Conservation (phyloP, 2,888 invertebrate species). For the Leucozona laternaria region DNA sequence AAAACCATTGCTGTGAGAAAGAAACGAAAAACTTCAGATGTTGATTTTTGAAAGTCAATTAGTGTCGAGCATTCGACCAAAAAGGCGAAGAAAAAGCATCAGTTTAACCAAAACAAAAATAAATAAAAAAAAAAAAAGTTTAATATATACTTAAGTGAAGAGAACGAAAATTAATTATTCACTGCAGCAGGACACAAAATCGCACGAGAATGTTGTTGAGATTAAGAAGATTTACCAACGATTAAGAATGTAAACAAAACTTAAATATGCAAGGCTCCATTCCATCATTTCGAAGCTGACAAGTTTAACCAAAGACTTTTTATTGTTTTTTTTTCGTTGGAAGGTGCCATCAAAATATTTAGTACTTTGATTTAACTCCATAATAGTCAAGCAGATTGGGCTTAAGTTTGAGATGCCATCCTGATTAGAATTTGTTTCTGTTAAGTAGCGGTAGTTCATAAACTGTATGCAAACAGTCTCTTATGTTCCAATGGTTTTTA, state of each 20-base stretch:
- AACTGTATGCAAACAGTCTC: too few relatives aligned
- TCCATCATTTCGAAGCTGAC: neutral
- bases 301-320: neutral
- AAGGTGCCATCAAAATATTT: too few relatives aligned
- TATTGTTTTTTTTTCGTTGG: neutral
- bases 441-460: too few relatives aligned
- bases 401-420: too few relatives aligned
- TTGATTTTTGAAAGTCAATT: slow-evolving; percentile 73
- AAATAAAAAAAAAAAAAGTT: slow-evolving; percentile 1
- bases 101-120: too few relatives aligned
- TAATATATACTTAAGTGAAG: slow-evolving; percentile 9
- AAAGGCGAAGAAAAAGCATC: slow-evolving; percentile 14
- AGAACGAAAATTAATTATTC: slow-evolving; percentile 24
- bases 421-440: too few relatives aligned
- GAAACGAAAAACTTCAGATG: slow-evolving; percentile 32
- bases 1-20: slow-evolving; percentile 18
- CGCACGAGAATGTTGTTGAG: slow-evolving; percentile 10
- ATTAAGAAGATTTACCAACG: slow-evolving; percentile 28
- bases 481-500: too few relatives aligned
- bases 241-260: slow-evolving; percentile 33
- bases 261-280: slow-evolving; percentile 1
- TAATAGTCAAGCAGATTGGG: too few relatives aligned
- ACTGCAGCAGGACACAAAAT: neutral
- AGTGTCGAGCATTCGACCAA: slow-evolving; percentile 44
- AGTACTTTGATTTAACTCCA: too few relatives aligned